These are phyloP conservation scores for Brachypalpus laphriformis DNA, from an alignment of 2,888 invertebrate genomes.

Conservation along the genomic window DNA sequence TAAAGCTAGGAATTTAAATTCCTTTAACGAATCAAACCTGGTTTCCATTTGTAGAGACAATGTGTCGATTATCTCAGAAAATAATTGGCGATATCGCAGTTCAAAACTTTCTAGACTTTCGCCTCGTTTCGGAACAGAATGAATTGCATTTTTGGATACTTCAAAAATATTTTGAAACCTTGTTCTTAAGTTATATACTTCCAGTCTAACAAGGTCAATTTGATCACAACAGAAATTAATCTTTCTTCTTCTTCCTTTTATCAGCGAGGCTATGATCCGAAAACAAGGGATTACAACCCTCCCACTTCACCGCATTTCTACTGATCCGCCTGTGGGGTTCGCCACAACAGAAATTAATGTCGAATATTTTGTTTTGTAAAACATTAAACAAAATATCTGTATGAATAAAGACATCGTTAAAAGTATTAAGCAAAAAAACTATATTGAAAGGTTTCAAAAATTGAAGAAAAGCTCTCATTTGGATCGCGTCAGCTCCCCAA, in stretches of 20 bases:
- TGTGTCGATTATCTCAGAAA: not conserved
- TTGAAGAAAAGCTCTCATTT: not conserved
- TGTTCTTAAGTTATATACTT: no score
- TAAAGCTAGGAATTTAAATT: not conserved
- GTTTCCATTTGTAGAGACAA: not conserved
- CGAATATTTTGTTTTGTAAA: not conserved
- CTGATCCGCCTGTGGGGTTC: no score
- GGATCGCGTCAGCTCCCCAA: conserved; percentile 2
- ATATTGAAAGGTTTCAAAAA: not conserved
- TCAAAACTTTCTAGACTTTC: conserved; percentile 1
- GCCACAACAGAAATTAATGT: not conserved
- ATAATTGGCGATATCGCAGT: not conserved
- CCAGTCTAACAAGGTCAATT: not conserved
- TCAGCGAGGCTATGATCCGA: no score
- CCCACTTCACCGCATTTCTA: no score
- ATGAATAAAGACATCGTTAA: not conserved
- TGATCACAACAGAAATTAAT: conserved; percentile 8
- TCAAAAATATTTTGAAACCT: not conserved
- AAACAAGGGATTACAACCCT: no score
- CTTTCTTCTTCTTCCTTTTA: no score
- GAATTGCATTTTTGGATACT: not conserved
- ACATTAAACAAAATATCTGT: not conserved
- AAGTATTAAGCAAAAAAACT: not conserved
- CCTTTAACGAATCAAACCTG: not conserved
- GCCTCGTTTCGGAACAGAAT: conserved; percentile 3